These are phyloP conservation scores for Syngnathus typhle DNA, from an alignment of 2,113 vertebrate genomes.

Conservation along the genomic window DNA sequence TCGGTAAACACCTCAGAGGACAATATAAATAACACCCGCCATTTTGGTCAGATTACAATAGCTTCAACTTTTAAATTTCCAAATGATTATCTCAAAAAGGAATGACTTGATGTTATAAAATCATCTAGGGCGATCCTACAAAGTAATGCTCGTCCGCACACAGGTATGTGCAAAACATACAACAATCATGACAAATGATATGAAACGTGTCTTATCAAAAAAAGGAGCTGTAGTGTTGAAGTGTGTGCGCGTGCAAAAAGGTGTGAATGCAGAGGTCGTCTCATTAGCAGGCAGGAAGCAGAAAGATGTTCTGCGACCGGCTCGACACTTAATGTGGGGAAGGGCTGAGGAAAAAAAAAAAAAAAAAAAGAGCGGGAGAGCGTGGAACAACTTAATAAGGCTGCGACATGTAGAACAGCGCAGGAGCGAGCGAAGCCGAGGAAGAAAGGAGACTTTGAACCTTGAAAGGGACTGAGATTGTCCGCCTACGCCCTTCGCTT, in stretches of 20 bases:
- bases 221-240: constrained; percentile 6
- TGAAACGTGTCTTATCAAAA: constrained; percentile 2
- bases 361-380: background rate
- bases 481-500: constrained; percentile 54
- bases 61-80: background rate
- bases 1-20: background rate
- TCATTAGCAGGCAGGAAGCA: constrained; percentile 51
- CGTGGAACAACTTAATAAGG: constrained; percentile 57
- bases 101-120: background rate
- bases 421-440: constrained; percentile 38
- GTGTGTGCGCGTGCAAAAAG: background rate
- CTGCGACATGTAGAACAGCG: constrained; percentile 51
- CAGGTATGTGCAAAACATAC: background rate
- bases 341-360: background rate
- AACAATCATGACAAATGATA: background rate
- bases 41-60: too few species aligned
- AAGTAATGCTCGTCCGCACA: background rate
- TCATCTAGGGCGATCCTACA: background rate
- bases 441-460: constrained; percentile 58
- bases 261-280: constrained; percentile 14
- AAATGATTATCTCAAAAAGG: background rate
- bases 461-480: constrained; percentile 65
- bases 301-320: constrained; percentile 47
- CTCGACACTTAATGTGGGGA: constrained; percentile 23
- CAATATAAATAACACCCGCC: too few species aligned